Percentiles rank a stretch among this genome's conserved stretches.
Conservation (phyloP, 2,113 vertebrate genomes). For the Neodontobutis hainanensis region DNA sequence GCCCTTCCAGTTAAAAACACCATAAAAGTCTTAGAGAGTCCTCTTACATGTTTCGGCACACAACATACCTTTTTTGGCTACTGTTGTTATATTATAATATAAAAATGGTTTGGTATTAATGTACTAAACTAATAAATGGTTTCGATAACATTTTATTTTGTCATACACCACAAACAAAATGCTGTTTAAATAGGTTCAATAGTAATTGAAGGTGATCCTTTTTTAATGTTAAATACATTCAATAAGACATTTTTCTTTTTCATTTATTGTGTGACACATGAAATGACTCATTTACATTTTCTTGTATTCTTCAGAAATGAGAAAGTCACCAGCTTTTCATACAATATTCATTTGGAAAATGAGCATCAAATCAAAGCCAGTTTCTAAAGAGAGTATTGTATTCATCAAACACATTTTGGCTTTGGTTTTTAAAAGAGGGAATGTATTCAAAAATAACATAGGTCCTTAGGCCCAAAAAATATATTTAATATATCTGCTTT, state of each 20-base stretch:
- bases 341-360: constrained; percentile 27
- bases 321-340: constrained; percentile 28
- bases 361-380: constrained; percentile 43
- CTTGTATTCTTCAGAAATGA: constrained; percentile 7
- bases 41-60: neutral
- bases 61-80: neutral
- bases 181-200: neutral
- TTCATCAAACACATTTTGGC: constrained; percentile 55
- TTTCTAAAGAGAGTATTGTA: constrained; percentile 5
- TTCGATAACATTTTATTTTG: neutral
- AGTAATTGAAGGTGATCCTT: constrained; percentile 17
- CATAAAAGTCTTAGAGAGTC: neutral
- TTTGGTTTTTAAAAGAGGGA: constrained; percentile 32
- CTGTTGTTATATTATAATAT: too few relatives aligned
- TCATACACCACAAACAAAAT: too few relatives aligned
- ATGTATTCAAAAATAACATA: constrained; percentile 30
- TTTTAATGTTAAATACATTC: constrained; percentile 15
- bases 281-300: constrained; percentile 2
- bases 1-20: neutral
- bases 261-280: constrained; percentile 44
- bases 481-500: constrained; percentile 5
- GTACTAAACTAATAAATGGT: neutral
- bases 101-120: neutral
- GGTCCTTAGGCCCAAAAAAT: constrained; percentile 14
- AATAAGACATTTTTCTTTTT: neutral